These are phyloP conservation scores for Nasonia oneida DNA, from an alignment of 2,888 invertebrate genomes.

Conservation along the genomic window DNA sequence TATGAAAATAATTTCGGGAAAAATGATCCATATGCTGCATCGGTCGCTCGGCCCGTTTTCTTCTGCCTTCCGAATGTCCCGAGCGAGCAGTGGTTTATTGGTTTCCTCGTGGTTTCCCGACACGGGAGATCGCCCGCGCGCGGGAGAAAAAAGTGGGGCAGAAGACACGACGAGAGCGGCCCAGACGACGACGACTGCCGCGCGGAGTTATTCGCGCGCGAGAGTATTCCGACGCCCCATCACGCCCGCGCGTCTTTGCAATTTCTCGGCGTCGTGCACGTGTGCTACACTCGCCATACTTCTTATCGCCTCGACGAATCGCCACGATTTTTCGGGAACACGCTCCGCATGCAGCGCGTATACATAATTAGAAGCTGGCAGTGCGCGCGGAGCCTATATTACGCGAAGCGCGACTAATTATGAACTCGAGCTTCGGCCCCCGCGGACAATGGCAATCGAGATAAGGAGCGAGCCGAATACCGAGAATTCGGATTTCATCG, in stretches of 20 bases:
- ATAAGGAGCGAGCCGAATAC: not conserved
- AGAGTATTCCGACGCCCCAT: conserved; percentile 27
- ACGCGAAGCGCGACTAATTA: not conserved
- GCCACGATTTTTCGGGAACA: not conserved
- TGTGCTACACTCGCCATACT: not conserved
- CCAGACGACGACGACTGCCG: conserved; percentile 63
- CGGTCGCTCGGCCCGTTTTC: conserved; percentile 49
- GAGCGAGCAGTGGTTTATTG: conserved; percentile 69
- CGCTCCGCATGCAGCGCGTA: not conserved
- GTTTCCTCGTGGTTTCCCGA: conserved; percentile 65
- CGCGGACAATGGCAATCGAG: not conserved
- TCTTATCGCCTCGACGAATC: not conserved
- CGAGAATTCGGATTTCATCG: conserved; percentile 49
- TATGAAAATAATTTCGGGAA: not conserved
- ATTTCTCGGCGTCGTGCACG: conserved; percentile 18
- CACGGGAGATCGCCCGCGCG: conserved; percentile 13
- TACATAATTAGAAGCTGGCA: too few relatives aligned
- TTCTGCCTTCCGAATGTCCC: conserved; percentile 68
- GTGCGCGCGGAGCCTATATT: not conserved
- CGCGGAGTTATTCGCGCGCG: conserved; percentile 71
- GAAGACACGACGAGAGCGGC: not conserved
- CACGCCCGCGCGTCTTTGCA: not conserved
- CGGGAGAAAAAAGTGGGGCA: conserved; percentile 1
- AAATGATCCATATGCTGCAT: conserved; percentile 38
- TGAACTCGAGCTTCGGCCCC: not conserved